Base-by-base conservation (phyloP, 2,888 invertebrate genomes). In the Campaea margaritaria region DNA sequence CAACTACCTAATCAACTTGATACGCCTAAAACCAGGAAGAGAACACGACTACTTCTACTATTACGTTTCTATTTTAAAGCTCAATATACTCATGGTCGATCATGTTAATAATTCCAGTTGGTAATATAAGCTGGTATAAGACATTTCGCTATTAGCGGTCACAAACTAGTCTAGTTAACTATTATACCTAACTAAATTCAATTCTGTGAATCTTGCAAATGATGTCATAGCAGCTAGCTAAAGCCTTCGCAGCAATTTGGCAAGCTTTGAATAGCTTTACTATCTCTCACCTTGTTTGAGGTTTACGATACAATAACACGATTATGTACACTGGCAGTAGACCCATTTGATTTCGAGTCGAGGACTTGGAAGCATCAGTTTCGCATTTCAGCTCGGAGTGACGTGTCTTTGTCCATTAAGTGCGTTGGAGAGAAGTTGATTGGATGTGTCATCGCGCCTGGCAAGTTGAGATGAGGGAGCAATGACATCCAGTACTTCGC, bases 1-100 rank as follows among this genome's bases (percentile, higher is more conserved):
- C 68, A 62, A 70, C 74, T 72, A 67, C 60, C 71, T 52, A 62
- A 63, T 58, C 65, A 61, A 67, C 28, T 51, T 39, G 46, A 47
- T 46, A 47, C 21, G 42, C 28, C 49, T 51, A 42, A 58, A 43
- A 58, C 27, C 60, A 38, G 54, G 53, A 58, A 58, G 43, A 13
- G 10, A 49, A 9, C 5, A 21, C 21, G 21, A 21, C 31, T 27
- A 27, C 46, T 10, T 48, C 3, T 47, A 15, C 15, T 51, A 36
- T 51, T 27, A 34, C 39, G 11, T 48, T 28, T 55, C 36, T 21
- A 27, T 44, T 44, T 44, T 49, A 15, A 27, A 42, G 14, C 8
- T 53, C n/a, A 11, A 44, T 21, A 21, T 21, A 5, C 21, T 21
- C 21, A 21, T 21, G 21, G 21, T 21, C 21, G 5, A 21, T 9